Base-by-base conservation (phyloP, 2,797 vertebrate species). In the Antrozous pallidus region DNA sequence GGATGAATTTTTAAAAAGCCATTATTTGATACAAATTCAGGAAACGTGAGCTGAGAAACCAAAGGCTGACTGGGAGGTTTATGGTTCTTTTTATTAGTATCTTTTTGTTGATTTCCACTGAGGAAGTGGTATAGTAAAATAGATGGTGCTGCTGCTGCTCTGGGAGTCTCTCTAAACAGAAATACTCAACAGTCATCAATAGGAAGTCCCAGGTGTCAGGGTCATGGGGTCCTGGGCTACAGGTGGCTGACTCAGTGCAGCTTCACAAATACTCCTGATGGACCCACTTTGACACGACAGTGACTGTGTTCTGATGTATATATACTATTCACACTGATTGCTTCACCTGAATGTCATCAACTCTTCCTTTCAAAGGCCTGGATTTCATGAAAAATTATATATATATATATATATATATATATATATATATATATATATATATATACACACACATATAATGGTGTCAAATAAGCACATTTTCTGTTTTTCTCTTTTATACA, bases 261-360 rank as follows among this genome's bases (percentile, higher is more conserved):
- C 7, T 89, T 94, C 47, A 49, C 65, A 74, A 40, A 17, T 63
- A 92, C 80, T 88, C 47, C 40, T 94, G 38, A 80, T 90, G 51
- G 36, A 26, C 17, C 63, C 36, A 61, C n/a, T 67, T 63, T 78
- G 40, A 33, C 88, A 77, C 65, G 74, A 77, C 20, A 85, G 3
- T 65, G 38, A 80, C 75, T 58, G 84, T 77, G 45, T 28, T 88
- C 61, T 84, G 26, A 17, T 18, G 9, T 22, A 75, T 81, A 73
- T 56, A 86, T 14, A 51, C 8, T 82, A 24, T 69, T 71, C 20
- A 92, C 20, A 70, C 16, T 42, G 16, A 89, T 69, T 82, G 7
- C 18, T 81, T 85, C 73, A 24, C 22, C 28, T 86, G 31, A 75
- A 73, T 91, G 77, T 81, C 42, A 54, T 88, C 17, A 88, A 36